These are phyloP conservation scores for Drosophila paramelanica DNA, from an alignment of 2,888 invertebrate species.

Conservation along the genomic window DNA sequence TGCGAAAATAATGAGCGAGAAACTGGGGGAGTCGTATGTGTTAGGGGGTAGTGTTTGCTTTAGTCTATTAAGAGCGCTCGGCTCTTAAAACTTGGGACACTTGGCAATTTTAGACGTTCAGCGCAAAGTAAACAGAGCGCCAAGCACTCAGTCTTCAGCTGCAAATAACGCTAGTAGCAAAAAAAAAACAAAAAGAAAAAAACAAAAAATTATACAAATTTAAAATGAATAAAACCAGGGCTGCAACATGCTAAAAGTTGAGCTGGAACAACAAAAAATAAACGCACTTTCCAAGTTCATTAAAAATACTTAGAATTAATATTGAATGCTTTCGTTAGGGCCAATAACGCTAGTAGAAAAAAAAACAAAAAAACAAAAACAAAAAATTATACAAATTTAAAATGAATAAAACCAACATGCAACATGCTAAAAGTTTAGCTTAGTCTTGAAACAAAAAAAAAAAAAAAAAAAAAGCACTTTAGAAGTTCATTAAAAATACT, in stretches of 20 bases:
- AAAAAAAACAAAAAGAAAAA: not conserved
- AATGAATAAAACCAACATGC: conserved; percentile 16
- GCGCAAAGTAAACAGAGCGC: conserved; percentile 47
- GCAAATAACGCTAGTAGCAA: not conserved
- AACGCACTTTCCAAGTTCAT: conserved; percentile 3
- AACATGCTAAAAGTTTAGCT: conserved; percentile 4
- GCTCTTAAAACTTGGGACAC: conserved; percentile 58
- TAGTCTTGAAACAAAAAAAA: not conserved
- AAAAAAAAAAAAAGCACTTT: not conserved
- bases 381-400: too few relatives aligned
- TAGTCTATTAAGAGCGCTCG: conserved; percentile 53
- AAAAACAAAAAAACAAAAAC: too few relatives aligned
- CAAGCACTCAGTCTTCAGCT: conserved; percentile 28
- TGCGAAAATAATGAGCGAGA: conserved; percentile 62
- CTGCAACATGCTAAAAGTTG: conserved; percentile 14
- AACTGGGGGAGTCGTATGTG: not conserved
- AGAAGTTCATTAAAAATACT: conserved; percentile 2
- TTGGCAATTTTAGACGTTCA: conserved; percentile 51
- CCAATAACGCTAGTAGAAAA: too few relatives aligned
- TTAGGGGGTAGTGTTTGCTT: conserved; percentile 46
- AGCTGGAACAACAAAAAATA: not conserved
- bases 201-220: too few relatives aligned
- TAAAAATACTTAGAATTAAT: not conserved
- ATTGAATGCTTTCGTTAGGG: too few relatives aligned
- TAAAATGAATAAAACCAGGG: conserved; percentile 20